A percentile compares a stretch with the other conserved stretches of the same genome.
Evolutionary conservation across 1,140 invertebrate genomes (phyloP).

Genomic region (Pinna nobilis): DNA sequence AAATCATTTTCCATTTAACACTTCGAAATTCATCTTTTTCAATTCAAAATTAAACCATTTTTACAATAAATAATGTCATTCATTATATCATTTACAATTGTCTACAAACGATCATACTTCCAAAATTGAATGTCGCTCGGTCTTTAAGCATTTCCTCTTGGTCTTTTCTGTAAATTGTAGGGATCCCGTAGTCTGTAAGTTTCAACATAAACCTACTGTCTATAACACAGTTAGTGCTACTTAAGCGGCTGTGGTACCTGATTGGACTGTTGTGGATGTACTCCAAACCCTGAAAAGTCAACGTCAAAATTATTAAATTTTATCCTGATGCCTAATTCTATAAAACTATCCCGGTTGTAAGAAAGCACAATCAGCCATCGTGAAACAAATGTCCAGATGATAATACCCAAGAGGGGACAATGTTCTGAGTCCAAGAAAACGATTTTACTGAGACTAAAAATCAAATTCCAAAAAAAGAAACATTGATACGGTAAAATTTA

Average conservation of each 20-base stretch:
- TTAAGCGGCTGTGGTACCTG: slow-evolving; percentile 90
- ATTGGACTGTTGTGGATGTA: slow-evolving; percentile 89
- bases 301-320: too few species aligned
- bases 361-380: not conserved
- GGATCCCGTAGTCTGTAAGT: slow-evolving; percentile 91
- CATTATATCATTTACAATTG: too few species aligned
- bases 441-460: too few species aligned
- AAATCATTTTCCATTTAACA: too few species aligned
- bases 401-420: not conserved
- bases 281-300: slow-evolving; percentile 60
- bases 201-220: slow-evolving; percentile 96
- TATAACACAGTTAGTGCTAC: slow-evolving; percentile 92
- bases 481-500: too few species aligned
- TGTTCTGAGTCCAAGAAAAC: not conserved
- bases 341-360: not conserved
- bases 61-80: too few species aligned
- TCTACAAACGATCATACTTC: too few species aligned
- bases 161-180: slow-evolving; percentile 73
- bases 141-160: not conserved
- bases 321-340: not conserved
- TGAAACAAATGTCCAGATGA: not conserved
- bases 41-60: too few species aligned
- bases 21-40: too few species aligned
- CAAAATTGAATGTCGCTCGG: slow-evolving; percentile 6
- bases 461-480: too few species aligned